phyloP scores from a whole-genome alignment of 2,797 vertebrate species.

The Megaceryle alcyon region DNA sequence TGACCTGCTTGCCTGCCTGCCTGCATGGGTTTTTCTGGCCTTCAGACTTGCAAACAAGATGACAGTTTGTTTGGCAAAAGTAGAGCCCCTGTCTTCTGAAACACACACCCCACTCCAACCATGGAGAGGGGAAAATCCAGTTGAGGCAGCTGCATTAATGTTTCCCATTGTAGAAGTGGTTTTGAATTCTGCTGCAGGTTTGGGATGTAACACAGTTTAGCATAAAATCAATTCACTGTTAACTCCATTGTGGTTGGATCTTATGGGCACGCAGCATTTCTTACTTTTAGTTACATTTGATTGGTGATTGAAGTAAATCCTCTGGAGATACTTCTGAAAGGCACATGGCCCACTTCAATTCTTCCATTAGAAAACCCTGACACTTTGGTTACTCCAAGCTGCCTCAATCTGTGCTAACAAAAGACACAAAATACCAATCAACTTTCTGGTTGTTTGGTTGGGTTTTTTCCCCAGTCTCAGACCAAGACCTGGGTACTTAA shows the following conservation, averaged over 20 bases:
- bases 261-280: constrained; percentile 24
- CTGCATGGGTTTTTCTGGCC: background rate
- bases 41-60: background rate
- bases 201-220: constrained; percentile 35
- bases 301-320: constrained; percentile 25
- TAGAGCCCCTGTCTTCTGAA: background rate
- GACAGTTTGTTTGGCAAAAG: background rate
- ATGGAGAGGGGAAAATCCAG: background rate
- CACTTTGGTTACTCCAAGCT: background rate
- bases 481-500: background rate
- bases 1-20: background rate
- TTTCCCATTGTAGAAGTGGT: background rate
- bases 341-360: background rate
- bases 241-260: constrained; percentile 41
- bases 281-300: constrained; percentile 4
- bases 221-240: constrained; percentile 57
- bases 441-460: background rate
- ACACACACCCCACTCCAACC: background rate
- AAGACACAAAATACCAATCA: background rate
- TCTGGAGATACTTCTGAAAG: background rate
- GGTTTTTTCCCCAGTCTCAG: background rate
- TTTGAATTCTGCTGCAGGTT: constrained; percentile 50
- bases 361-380: background rate
- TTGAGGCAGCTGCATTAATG: constrained; percentile 16
- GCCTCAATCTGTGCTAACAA: background rate